Conservation (phyloP, 2,888 invertebrate genomes). For the Incurvaria masculella region DNA sequence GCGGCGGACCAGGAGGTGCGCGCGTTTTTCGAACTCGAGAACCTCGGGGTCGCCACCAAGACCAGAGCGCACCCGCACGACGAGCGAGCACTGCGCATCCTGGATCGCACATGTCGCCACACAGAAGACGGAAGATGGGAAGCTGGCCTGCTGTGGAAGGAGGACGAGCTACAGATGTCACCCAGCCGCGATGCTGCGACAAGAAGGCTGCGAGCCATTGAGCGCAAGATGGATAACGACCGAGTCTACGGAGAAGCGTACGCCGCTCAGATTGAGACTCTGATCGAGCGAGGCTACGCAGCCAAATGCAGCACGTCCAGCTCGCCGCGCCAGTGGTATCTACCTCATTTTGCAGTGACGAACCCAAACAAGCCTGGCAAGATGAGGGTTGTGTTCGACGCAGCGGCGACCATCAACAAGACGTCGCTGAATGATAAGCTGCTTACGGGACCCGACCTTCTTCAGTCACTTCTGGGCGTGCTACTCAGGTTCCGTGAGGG, state of each 20-base stretch:
- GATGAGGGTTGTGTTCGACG: constrained; percentile 7
- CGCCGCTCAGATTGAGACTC: background rate
- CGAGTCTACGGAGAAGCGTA: background rate
- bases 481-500: constrained; percentile 13
- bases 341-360: constrained; percentile 7
- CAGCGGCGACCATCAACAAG: constrained; percentile 1
- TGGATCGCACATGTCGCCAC: background rate
- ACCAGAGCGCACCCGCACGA: background rate
- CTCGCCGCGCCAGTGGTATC: background rate
- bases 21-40: background rate
- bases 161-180: background rate
- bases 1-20: background rate
- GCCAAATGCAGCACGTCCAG: background rate
- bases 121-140: background rate
- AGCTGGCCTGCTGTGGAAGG: background rate
- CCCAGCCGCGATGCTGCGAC: background rate
- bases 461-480: constrained; percentile 12
- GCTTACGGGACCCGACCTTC: constrained; percentile 15
- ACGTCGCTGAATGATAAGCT: constrained; percentile 6
- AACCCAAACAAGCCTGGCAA: constrained; percentile 8
- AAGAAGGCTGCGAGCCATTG: background rate
- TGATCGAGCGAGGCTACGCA: background rate
- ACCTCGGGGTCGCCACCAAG: background rate
- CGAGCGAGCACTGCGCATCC: background rate
- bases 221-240: background rate